These are phyloP conservation scores for Balearica regulorum DNA, from an alignment of 2,797 vertebrate species.

Conservation along the genomic window DNA sequence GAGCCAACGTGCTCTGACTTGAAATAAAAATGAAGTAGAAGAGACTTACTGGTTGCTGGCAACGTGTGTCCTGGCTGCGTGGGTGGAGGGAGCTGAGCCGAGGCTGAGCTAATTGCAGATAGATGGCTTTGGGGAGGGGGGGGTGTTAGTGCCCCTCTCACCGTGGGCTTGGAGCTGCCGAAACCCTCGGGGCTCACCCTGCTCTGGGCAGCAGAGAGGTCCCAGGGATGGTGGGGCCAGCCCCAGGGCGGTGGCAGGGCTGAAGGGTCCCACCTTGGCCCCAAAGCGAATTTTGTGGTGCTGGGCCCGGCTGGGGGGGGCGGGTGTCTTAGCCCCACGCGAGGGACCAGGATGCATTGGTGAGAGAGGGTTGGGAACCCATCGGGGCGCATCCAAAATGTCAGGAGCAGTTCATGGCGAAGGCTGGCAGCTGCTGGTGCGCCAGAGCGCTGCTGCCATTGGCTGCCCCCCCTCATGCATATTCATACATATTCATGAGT, in stretches of 20 bases:
- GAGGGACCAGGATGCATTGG: background rate
- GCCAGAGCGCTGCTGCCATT: conserved; percentile 60
- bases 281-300: fast-evolving
- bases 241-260: background rate
- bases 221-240: background rate
- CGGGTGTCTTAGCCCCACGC: fast-evolving
- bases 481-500: conserved; percentile 72
- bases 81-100: background rate
- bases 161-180: background rate
- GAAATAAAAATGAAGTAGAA: conserved; percentile 59
- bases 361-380: conserved; percentile 29
- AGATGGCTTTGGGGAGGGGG: background rate
- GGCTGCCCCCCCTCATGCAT: conserved; percentile 68
- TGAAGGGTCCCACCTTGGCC: background rate
- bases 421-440: conserved; percentile 70
- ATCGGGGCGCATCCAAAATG: conserved; percentile 63
- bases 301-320: background rate
- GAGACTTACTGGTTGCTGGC: background rate
- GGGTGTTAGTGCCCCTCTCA: fast-evolving
- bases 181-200: background rate
- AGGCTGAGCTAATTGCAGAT: fast-evolving
- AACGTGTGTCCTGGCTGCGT: background rate
- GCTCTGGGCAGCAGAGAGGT: too few relatives aligned
- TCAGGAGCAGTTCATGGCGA: conserved; percentile 73
- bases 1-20: conserved; percentile 49